Percentiles rank a stretch among this genome's conserved stretches.
Evolutionary conservation across 2,113 vertebrate genomes (phyloP).

Genomic region (Gadus macrocephalus): DNA sequence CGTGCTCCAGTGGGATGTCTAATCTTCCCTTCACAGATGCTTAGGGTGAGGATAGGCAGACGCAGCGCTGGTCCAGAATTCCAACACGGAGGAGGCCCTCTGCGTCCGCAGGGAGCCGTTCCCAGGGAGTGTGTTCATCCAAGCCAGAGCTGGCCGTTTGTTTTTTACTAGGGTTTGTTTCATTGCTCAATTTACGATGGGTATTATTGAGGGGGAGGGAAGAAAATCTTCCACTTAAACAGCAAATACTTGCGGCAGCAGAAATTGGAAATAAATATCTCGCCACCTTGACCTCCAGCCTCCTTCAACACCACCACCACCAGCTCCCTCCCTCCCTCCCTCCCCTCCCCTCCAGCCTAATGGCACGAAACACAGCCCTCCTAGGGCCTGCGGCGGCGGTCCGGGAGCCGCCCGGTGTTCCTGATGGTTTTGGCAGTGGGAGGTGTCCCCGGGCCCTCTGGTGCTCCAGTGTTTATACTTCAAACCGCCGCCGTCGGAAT

Average conservation of each 20-base stretch:
- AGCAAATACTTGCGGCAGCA: constrained; percentile 6
- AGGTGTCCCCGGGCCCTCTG: background rate
- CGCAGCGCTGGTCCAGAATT: constrained; percentile 2
- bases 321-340: background rate
- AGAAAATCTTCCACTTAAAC: background rate
- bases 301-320: background rate
- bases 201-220: background rate
- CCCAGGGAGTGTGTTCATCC: background rate
- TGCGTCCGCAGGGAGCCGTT: background rate
- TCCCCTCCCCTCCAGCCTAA: too few relatives aligned
- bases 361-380: background rate
- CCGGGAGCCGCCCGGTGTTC: background rate
- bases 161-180: background rate
- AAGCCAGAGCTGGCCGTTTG: constrained; percentile 3
- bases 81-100: background rate
- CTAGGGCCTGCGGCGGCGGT: background rate
- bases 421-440: constrained; percentile 12
- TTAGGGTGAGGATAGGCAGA: constrained; percentile 15
- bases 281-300: background rate
- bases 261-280: background rate
- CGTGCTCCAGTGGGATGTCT: constrained; percentile 27
- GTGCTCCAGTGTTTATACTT: constrained; percentile 7
- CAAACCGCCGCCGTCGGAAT: constrained; percentile 12
- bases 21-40: constrained; percentile 7
- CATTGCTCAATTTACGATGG: background rate